These are phyloP conservation scores for Atractosteus spatula DNA, from an alignment of 2,113 vertebrate species.

Conservation along the genomic window DNA sequence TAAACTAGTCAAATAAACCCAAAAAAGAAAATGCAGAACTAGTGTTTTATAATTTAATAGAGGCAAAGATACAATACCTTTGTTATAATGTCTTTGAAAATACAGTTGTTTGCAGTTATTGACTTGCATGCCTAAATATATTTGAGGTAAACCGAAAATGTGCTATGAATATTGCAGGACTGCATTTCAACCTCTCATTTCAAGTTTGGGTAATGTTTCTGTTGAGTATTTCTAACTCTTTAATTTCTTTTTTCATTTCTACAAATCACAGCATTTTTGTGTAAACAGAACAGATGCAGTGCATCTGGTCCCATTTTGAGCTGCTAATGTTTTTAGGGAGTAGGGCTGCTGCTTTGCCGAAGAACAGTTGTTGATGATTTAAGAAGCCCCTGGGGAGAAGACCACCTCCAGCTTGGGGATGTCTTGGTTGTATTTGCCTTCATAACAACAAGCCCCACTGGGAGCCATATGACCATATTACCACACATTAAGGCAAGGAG, in stretches of 20 bases:
- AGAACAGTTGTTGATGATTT: slow-evolving; percentile 67
- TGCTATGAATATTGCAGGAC: too few relatives aligned
- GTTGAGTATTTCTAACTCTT: neutral
- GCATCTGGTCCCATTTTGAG: slow-evolving; percentile 66
- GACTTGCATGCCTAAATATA: too few relatives aligned
- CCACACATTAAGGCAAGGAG: neutral
- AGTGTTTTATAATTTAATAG: too few relatives aligned
- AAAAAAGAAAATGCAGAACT: too few relatives aligned
- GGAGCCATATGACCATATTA: slow-evolving; percentile 31
- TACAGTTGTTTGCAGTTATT: too few relatives aligned
- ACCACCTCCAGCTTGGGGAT: slow-evolving; percentile 56
- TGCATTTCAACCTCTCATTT: neutral
- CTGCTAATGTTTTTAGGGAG: slow-evolving; percentile 66
- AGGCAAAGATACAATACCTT: too few relatives aligned
- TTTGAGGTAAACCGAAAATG: too few relatives aligned
- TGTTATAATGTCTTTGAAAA: too few relatives aligned
- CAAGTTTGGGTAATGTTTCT: neutral
- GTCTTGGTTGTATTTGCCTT: slow-evolving; percentile 27
- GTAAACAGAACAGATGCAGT: slow-evolving; percentile 45
- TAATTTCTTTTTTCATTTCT: neutral
- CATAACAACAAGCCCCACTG: slow-evolving; percentile 36
- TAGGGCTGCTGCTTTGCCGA: slow-evolving; percentile 60
- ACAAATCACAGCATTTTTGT: neutral
- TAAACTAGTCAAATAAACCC: too few relatives aligned
- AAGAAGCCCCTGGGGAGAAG: slow-evolving; percentile 54